Evolutionary conservation across 35 echinoderm and acorn worm species (phyloP), one percentile per base, ranked within the genome.

Genomic region (Apostichopus californicus): DNA sequence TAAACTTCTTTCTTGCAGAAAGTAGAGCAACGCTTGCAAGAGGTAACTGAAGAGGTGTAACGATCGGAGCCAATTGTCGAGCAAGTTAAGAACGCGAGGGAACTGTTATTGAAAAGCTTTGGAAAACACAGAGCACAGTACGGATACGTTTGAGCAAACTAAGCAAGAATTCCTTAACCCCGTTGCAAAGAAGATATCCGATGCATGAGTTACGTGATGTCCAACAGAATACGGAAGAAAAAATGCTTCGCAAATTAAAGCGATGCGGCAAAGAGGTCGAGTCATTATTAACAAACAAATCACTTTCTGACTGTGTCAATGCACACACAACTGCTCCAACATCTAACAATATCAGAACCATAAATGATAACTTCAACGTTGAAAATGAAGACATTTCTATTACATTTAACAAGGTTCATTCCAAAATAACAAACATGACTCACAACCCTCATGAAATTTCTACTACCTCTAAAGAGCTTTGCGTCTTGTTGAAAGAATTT

Each of bases 331-430:
- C 13, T 17, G 68, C 1, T 60, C 15, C 22, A 20, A 46, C 63
- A 68, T 5, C 63, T 9, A 54, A 25, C 73, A 63, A 88, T 46
- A n/a, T 88, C 13, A 59, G 59, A 20, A 9, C 6, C 9, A 11
- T 88, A 15, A 88, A 71, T 11, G n/a, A 88, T 25, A 88, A 55
- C 58, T 88, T 88, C 54, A 65, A 65, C 72, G 61, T 88, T 65
- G 11, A 60, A 55, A 24, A 73, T 20, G 15, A 14, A 57, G 34
- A 28, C 8, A 55, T 28, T 8, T 10, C 70, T 8, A 18, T 18
- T 9, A 25, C 13, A 59, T 88, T 88, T 54, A 64, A 88, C 14
- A 28, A 28, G 8, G 63, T 63, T 25, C 60, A 65, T 12, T 88
- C 61, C 57, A 65, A 13, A 11, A 9, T 88, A 21, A 52, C 54